Evolutionary conservation across 2,797 vertebrate species (phyloP), one percentile per base, ranked within the genome.

Genomic region (Phalloptychus januarius): DNA sequence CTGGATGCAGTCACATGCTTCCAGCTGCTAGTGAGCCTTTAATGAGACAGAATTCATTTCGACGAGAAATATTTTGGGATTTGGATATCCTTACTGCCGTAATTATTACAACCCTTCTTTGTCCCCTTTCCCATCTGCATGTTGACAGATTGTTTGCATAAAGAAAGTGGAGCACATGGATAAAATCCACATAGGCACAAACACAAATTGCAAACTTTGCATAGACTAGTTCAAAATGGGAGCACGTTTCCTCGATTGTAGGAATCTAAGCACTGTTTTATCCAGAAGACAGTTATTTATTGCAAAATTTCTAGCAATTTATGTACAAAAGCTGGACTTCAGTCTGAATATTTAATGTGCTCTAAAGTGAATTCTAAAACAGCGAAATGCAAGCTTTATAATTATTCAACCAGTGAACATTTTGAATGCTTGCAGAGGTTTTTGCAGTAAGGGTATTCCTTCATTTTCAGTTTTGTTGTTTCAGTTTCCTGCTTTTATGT

Each of bases 141-240:
- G 8, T 67, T 25, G 63, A 40, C 63, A 67, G 16, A 40, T 67
- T 67, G 63, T 67, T 67, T 40, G 36, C 61, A 65, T 65, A 67
- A 36, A 23, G 18, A 2, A 67, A 67, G 10, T 67, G 63, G 63
- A 67, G 20, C 8, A 67, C 63, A 36, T 67, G 36, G 20, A 67
- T 40, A 40, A 38, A 67, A 40, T 23, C 10, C 20, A 67, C 36
- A 67, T 20, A 25, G 36, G 36, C 33, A 67, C 36, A 40, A 67
- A 11, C 36, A 40, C 36, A 40, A 25, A 67, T 40, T 67, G 63
- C 63, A 67, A 67, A 38, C 7, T 38, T 67, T 67, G 20, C 63
- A 67, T 25, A 67, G 36, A 11, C 10, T 67, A 12, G 36, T 40
- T 38, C 63, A 67, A 67, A 67, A 67, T 63, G 33, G 16, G 31